These are phyloP conservation scores for Mycetomoellerius zeteki DNA, from an alignment of 1,140 invertebrate genomes.

Conservation along the genomic window DNA sequence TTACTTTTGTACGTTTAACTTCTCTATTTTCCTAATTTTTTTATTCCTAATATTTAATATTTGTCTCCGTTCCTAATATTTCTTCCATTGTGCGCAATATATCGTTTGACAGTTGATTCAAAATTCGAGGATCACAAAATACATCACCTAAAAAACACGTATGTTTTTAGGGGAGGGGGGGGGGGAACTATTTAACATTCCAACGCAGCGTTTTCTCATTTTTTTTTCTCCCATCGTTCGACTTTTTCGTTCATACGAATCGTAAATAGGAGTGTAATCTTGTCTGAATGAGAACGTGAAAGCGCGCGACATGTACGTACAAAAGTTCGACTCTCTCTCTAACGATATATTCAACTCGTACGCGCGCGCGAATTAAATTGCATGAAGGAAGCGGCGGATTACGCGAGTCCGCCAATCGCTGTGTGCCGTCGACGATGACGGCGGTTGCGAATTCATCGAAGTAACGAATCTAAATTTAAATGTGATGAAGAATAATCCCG, in stretches of 20 bases:
- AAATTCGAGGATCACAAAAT: too few species aligned
- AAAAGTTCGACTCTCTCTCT: neutral
- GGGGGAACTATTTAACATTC: too few species aligned
- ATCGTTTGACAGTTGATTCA: too few species aligned
- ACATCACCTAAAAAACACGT: too few species aligned
- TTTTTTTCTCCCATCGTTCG: neutral
- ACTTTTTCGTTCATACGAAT: neutral
- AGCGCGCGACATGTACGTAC: constrained; percentile 2
- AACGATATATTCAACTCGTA: neutral
- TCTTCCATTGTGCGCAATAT: too few species aligned
- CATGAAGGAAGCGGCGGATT: constrained; percentile 56
- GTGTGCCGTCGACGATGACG: neutral
- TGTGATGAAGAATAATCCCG: neutral
- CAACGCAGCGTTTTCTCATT: neutral
- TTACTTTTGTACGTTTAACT: too few species aligned
- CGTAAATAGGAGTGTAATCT: neutral
- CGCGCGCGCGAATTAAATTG: constrained; percentile 44
- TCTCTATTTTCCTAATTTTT: too few species aligned
- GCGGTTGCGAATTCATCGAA: neutral
- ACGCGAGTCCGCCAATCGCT: constrained; percentile 35
- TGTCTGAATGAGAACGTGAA: neutral
- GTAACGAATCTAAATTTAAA: constrained; percentile 41
- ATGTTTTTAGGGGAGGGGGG: too few species aligned
- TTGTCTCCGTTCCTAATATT: too few species aligned
- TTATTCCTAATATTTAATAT: too few species aligned